Conservation (phyloP, 53 echinoderm and acorn worm genomes). For the Actinopyga echinites region DNA sequence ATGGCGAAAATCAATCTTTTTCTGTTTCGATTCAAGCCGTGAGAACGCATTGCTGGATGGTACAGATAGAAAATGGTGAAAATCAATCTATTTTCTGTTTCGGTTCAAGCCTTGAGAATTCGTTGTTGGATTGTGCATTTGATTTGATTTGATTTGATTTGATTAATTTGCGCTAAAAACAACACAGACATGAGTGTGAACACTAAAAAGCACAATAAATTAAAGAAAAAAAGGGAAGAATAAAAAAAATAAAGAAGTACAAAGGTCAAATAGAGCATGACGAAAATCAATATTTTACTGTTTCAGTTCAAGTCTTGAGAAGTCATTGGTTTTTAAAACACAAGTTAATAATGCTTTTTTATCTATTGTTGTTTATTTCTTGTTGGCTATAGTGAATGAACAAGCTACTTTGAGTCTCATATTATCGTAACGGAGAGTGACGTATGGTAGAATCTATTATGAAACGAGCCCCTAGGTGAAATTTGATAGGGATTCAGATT, state of each 20-base stretch:
- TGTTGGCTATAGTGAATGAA: neutral
- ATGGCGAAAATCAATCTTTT: too few species aligned
- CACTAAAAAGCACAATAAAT: too few species aligned
- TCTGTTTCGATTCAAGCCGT: too few species aligned
- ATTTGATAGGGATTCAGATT: too few species aligned
- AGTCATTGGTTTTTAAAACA: neutral
- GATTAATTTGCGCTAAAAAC: too few species aligned
- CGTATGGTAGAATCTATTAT: slow-evolving; percentile 4
- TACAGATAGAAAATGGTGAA: neutral
- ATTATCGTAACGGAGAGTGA: neutral
- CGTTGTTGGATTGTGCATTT: too few species aligned
- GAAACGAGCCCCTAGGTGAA: too few species aligned
- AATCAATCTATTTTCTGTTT: too few species aligned
- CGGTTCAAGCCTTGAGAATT: neutral
- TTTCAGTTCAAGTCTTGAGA: neutral
- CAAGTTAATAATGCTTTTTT: neutral
- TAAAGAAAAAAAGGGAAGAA: too few species aligned
- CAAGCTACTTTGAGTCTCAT: neutral
- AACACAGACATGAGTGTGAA: too few species aligned
- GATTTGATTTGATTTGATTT: too few species aligned
- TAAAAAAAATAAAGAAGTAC: neutral
- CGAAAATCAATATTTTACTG: neutral
- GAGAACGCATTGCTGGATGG: neutral
- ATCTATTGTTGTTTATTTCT: neutral
- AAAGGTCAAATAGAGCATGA: neutral